Percentiles rank a stretch among this genome's conserved stretches.
Evolutionary conservation across 1,140 invertebrate species (phyloP).

Genomic region (Drosophila chauvacae): DNA sequence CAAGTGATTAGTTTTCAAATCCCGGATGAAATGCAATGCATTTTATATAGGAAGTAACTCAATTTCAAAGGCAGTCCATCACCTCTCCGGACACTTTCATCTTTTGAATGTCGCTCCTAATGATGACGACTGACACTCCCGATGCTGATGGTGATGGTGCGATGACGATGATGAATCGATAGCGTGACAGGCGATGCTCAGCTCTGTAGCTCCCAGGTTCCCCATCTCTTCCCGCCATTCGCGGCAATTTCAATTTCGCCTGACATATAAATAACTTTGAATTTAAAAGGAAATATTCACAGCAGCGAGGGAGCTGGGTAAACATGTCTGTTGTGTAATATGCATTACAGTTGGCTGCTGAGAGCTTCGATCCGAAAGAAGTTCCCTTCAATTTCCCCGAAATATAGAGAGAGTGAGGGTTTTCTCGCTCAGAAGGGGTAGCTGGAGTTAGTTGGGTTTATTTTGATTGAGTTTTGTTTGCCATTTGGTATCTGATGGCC

Average conservation of each 20-base stretch:
- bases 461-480: conserved; percentile 67
- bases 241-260: conserved; percentile 67
- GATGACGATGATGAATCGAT: conserved; percentile 69
- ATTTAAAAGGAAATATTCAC: conserved; percentile 59
- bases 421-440: conserved; percentile 5
- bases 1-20: conserved; percentile 14
- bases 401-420: not conserved
- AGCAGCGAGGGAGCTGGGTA: conserved; percentile 40
- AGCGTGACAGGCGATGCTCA: conserved; percentile 50
- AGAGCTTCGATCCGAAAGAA: conserved; percentile 39
- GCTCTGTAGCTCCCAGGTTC: conserved; percentile 7
- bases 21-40: not conserved
- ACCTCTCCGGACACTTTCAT: conserved; percentile 39
- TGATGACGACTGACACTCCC: conserved; percentile 39
- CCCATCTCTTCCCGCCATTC: not conserved
- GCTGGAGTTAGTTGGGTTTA: conserved; percentile 36
- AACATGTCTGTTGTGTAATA: conserved; percentile 54
- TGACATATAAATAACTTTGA: conserved; percentile 78
- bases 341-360: conserved; percentile 60
- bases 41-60: conserved; percentile 17
- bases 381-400: conserved; percentile 22
- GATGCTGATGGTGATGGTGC: not conserved
- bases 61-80: conserved; percentile 43
- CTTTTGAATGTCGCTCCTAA: conserved; percentile 48
- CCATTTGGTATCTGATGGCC: conserved; percentile 38